These are phyloP conservation scores for Nothobranchius furzeri DNA, from an alignment of 2,113 vertebrate species.

Conservation along the genomic window DNA sequence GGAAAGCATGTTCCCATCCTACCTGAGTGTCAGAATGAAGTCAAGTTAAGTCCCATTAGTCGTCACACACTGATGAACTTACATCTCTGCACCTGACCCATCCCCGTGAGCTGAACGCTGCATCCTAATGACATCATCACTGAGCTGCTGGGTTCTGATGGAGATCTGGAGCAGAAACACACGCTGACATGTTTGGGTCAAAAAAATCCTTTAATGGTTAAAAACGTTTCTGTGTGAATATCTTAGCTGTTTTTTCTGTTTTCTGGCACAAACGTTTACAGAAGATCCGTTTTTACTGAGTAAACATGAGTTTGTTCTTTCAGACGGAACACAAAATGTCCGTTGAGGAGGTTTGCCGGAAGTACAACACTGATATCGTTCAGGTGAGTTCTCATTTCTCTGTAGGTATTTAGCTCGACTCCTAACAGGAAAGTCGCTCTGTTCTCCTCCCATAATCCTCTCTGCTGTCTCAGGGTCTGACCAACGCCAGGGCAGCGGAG, in stretches of 20 bases:
- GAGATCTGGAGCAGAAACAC: background rate
- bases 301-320: slow-evolving; percentile 14
- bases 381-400: slow-evolving; percentile 73
- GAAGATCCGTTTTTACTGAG: background rate
- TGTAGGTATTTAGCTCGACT: background rate
- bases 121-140: too few species aligned
- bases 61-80: too few species aligned
- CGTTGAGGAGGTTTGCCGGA: slow-evolving; percentile 89
- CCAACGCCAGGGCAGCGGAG: slow-evolving; percentile 90
- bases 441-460: background rate
- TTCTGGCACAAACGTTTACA: background rate
- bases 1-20: background rate
- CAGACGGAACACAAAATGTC: slow-evolving; percentile 96
- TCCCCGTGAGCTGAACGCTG: too few species aligned
- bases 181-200: too few species aligned
- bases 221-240: too few species aligned
- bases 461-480: slow-evolving; percentile 82
- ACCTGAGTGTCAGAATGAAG: background rate
- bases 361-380: slow-evolving; percentile 89
- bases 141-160: background rate
- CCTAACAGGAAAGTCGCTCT: background rate
- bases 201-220: too few species aligned
- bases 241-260: background rate
- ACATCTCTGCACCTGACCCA: too few species aligned
- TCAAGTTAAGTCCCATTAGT: too few species aligned